Evolutionary conservation across 2,888 invertebrate genomes (phyloP).

Genomic region (Epinotia demarniana): DNA sequence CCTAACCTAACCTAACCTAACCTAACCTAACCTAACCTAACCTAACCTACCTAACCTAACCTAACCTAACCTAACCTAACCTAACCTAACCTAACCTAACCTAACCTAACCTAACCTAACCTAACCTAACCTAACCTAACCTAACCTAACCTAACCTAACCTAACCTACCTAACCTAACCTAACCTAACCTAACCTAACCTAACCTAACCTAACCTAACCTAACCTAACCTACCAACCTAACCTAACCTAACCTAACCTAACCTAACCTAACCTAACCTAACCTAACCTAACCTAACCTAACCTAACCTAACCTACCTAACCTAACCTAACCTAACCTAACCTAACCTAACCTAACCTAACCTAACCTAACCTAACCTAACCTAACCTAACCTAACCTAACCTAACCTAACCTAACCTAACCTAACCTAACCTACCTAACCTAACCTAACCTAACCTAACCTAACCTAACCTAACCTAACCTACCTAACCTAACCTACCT

Average conservation of each 20-base stretch:
- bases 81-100: slow-evolving; percentile 44
- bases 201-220: slow-evolving; percentile 43
- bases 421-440: neutral
- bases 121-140: slow-evolving; percentile 46
- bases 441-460: slow-evolving; percentile 43
- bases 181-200: slow-evolving; percentile 46
- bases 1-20: neutral
- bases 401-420: slow-evolving; percentile 38
- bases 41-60: slow-evolving; percentile 41
- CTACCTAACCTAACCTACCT: too few relatives aligned
- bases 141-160: slow-evolving; percentile 47
- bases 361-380: slow-evolving; percentile 42
- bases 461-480: slow-evolving; percentile 27
- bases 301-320: slow-evolving; percentile 46
- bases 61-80: slow-evolving; percentile 45
- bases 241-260: slow-evolving; percentile 46
- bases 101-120: slow-evolving; percentile 46
- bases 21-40: slow-evolving; percentile 39
- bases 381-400: slow-evolving; percentile 40
- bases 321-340: slow-evolving; percentile 46
- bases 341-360: slow-evolving; percentile 39
- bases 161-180: slow-evolving; percentile 47
- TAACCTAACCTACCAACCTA: slow-evolving; percentile 34
- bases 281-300: slow-evolving; percentile 46
- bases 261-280: slow-evolving; percentile 45